phyloP scores from a whole-genome alignment of 2,113 vertebrate genomes.

The Cricetomys ansorgei region DNA sequence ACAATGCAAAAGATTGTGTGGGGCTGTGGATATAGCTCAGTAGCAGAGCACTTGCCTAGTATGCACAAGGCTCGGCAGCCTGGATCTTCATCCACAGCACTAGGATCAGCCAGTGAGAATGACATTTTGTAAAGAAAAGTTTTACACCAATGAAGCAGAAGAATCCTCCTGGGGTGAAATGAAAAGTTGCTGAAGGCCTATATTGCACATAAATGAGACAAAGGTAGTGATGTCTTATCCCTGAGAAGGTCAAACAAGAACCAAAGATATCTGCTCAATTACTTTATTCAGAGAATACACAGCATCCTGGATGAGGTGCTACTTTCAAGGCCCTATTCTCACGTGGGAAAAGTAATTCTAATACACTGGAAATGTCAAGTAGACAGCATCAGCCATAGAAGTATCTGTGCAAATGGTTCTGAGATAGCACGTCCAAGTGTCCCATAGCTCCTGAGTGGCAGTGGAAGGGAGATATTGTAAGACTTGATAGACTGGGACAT shows the following conservation, averaged over 20 bases:
- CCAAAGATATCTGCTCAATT: background rate
- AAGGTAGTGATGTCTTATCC: background rate
- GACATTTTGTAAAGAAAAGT: background rate
- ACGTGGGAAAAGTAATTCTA: background rate
- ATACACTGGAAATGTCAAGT: background rate
- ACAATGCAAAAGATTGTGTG: background rate
- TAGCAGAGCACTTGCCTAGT: background rate
- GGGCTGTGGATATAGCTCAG: background rate
- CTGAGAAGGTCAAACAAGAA: slow-evolving; percentile 4
- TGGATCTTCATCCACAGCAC: background rate
- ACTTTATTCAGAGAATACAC: background rate
- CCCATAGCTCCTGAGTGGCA: background rate
- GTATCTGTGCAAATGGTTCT: background rate
- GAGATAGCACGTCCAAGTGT: background rate
- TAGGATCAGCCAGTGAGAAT: background rate
- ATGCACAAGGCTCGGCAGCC: background rate
- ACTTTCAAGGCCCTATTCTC: background rate
- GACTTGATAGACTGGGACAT: background rate
- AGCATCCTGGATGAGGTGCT: background rate
- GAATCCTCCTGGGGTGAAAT: background rate
- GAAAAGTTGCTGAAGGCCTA: background rate
- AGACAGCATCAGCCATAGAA: background rate
- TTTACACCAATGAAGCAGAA: background rate
- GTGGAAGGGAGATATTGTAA: background rate
- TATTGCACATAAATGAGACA: background rate